Base-by-base conservation (phyloP, 2,113 vertebrate species). In the Thinocorus orbignyianus region DNA sequence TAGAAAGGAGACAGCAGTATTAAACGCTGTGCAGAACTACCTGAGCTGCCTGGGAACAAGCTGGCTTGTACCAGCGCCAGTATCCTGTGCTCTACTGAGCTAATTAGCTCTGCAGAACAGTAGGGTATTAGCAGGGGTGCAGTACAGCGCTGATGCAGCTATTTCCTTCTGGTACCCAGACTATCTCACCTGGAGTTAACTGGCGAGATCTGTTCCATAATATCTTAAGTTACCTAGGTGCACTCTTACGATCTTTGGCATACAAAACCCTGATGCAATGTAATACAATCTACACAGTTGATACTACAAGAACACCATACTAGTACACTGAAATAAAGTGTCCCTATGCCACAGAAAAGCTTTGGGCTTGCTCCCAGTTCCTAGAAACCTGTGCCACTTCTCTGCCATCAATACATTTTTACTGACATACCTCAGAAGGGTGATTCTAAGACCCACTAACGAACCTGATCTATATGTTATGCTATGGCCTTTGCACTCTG, bases 141-240 rank as follows among this genome's bases (percentile, higher is more conserved):
- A 80, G 57, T 9, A 58, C 37, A 24, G 76, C 37, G 91, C 76
- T 94, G 88, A 92, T 49, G 61, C 73, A 72, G 80, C 84, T 57
- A 0, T 84, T 52, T 12, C 61, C 61, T 84, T 66, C 91, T 87
- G 77, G 65, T 44, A 65, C 26, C 69, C 69, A 79, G 68, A 26
- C 14, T 8, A 77, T 49, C 88, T 54, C 76, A 37, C 42, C 62
- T 17, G 2, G 31, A 77, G 69, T 15, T 11, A 55, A 11, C 60
- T n/a, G 44, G 60, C 42, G 58, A 52, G 20, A 22, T 46, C 31
- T 52, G 23, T 33, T 60, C 48, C 7, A 1, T 5, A 3, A 17
- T 20, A 8, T 7, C 7, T 69, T 30, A 22, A 0, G 1, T 10
- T 51, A 0, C 19, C 6, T 4, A 60, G 35, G 9, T 0, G 1